Evolutionary conservation across 1,140 invertebrate species (phyloP).

Genomic region (Orius laevigatus): DNA sequence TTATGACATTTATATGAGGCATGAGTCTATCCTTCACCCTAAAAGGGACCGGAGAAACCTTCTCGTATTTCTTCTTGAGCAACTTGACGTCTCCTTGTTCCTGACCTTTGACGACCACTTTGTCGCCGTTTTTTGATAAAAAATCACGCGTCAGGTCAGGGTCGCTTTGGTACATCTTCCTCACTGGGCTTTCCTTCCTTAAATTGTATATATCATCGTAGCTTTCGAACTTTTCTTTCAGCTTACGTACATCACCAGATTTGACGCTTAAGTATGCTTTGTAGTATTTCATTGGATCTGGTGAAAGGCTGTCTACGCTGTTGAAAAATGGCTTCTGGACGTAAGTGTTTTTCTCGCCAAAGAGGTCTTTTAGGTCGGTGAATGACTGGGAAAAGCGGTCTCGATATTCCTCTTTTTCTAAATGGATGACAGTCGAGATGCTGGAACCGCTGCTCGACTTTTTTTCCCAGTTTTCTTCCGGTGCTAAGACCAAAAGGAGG

Average conservation of each 20-base stretch:
- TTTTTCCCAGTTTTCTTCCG: constrained; percentile 25
- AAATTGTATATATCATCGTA: constrained; percentile 30
- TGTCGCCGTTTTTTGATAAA: constrained; percentile 30
- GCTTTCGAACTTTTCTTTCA: constrained; percentile 57
- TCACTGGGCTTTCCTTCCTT: constrained; percentile 25
- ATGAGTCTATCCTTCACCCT: constrained; percentile 54
- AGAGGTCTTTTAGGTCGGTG: constrained; percentile 57
- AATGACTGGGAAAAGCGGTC: constrained; percentile 33
- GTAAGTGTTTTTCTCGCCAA: constrained; percentile 39
- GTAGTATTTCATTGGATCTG: constrained; percentile 49
- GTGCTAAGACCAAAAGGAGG: constrained; percentile 32
- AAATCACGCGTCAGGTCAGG: constrained; percentile 49
- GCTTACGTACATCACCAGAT: constrained; percentile 53
- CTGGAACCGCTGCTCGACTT: constrained; percentile 21
- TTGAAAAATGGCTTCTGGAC: constrained; percentile 13
- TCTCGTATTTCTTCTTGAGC: constrained; percentile 42
- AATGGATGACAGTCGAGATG: constrained; percentile 24
- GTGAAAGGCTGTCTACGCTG: constrained; percentile 30
- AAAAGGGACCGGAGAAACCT: constrained; percentile 43
- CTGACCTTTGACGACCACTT: constrained; percentile 30
- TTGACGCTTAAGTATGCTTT: constrained; percentile 50
- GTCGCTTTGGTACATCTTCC: constrained; percentile 51
- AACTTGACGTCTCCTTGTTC: constrained; percentile 43
- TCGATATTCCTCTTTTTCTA: constrained; percentile 18
- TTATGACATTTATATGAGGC: constrained; percentile 77